Conservation (phyloP, 2,888 invertebrate species). For the Pemphredon lugubris region DNA sequence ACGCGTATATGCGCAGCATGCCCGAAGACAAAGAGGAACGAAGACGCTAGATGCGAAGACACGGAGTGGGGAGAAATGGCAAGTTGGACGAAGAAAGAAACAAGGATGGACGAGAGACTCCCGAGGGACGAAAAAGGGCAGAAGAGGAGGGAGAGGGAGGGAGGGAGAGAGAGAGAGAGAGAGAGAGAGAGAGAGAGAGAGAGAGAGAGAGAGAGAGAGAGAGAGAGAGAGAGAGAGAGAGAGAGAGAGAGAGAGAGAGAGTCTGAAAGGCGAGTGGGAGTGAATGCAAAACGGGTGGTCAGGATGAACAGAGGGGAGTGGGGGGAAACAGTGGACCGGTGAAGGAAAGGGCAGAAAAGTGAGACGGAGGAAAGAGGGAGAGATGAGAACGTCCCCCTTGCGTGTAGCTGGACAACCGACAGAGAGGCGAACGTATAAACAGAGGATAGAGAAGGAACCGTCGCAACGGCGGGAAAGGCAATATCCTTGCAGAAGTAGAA, state of each 20-base stretch:
- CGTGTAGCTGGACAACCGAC: no score
- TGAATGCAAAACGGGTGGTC: no score
- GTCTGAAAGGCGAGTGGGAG: no score
- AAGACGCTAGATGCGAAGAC: no score
- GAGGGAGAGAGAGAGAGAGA: conserved; percentile 4
- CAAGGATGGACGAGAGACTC: neutral
- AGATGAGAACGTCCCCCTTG: no score
- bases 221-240: neutral
- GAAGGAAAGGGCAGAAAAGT: neutral
- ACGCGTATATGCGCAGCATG: neutral
- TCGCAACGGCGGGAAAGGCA: no score
- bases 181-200: conserved; percentile 6
- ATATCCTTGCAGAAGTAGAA: neutral
- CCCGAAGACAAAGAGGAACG: neutral
- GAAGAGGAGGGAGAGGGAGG: neutral
- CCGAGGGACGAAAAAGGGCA: neutral
- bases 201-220: neutral
- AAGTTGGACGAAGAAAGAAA: neutral
- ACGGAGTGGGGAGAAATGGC: neutral
- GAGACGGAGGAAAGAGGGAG: neutral
- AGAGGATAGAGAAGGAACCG: neutral
- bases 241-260: conserved; percentile 6
- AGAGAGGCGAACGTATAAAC: no score
- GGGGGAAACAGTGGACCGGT: no score
- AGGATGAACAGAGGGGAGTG: no score